A percentile compares a stretch with the other conserved stretches of the same genome.
phyloP scores from a whole-genome alignment of 1,140 invertebrate species.

The Phthorimaea operculella region DNA sequence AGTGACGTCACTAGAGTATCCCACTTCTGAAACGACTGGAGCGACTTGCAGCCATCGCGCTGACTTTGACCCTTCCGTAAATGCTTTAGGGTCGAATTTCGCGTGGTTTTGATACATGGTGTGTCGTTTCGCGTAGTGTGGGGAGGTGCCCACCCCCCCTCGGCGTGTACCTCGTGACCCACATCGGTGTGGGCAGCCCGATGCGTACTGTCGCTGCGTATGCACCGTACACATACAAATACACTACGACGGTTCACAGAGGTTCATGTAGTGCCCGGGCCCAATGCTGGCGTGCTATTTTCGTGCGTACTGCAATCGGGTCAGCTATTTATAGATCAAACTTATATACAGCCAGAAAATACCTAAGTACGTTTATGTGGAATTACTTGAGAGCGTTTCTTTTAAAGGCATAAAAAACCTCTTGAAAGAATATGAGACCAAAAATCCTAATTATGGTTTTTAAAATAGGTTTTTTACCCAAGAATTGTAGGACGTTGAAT shows the following conservation, averaged over 20 bases:
- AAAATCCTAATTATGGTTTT: no score
- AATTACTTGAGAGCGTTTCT: no score
- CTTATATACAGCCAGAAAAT: no score
- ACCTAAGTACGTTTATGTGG: no score
- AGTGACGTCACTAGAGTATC: constrained; percentile 47
- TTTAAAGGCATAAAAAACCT: no score
- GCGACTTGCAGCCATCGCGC: background rate
- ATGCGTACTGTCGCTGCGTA: background rate
- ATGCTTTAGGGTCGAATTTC: background rate
- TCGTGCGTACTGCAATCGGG: no score
- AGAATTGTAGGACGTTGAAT: no score
- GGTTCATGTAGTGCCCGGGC: background rate
- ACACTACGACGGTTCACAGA: background rate
- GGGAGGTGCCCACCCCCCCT: background rate
- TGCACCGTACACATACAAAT: background rate
- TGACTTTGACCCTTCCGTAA: background rate
- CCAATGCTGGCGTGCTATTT: no score
- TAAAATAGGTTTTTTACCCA: no score
- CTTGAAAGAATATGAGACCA: no score
- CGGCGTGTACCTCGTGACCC: background rate
- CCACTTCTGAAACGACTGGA: background rate
- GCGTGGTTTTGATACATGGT: background rate
- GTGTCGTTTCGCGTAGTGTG: background rate
- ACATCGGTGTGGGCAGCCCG: background rate
- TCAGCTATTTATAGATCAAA: no score